These are phyloP conservation scores for Congeria kusceri DNA, from an alignment of 2,888 invertebrate genomes.

Conservation along the genomic window DNA sequence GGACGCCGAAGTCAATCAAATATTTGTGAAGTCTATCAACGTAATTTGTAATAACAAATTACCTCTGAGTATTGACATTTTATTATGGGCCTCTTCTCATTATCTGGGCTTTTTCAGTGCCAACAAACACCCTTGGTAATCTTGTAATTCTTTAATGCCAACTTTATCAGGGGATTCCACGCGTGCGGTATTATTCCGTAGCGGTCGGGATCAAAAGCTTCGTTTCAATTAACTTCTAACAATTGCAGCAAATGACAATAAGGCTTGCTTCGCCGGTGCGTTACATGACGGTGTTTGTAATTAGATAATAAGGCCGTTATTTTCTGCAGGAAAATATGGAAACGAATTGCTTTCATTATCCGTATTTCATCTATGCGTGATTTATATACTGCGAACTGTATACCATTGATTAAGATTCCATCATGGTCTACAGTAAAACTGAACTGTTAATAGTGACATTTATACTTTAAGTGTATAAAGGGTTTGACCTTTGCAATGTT, in stretches of 20 bases:
- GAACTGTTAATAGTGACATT: too few relatives aligned
- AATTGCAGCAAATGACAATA: conserved; percentile 53
- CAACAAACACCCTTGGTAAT: conserved; percentile 48
- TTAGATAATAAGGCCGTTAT: conserved; percentile 37
- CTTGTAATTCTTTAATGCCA: conserved; percentile 62
- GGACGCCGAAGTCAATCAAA: conserved; percentile 61
- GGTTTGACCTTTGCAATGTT: too few relatives aligned
- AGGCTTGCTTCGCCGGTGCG: conserved; percentile 26
- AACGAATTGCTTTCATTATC: too few relatives aligned
- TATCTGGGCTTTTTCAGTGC: conserved; percentile 38
- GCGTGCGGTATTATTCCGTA: conserved; percentile 56
- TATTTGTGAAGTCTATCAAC: conserved; percentile 65
- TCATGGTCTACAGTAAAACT: too few relatives aligned
- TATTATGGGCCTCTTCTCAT: conserved; percentile 59
- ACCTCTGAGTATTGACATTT: conserved; percentile 67
- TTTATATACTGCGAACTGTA: too few relatives aligned
- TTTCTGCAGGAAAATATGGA: background rate
- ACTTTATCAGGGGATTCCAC: conserved; percentile 59
- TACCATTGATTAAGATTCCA: too few relatives aligned
- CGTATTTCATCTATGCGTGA: too few relatives aligned
- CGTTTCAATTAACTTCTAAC: conserved; percentile 68
- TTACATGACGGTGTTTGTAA: conserved; percentile 38
- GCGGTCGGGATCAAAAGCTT: conserved; percentile 65
- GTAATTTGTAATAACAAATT: conserved; percentile 69
- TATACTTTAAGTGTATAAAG: too few relatives aligned